Percentiles rank a stretch among this genome's conserved stretches.
Evolutionary conservation across 2,888 invertebrate genomes (phyloP).

Genomic region (Drosophila subsilvestris): DNA sequence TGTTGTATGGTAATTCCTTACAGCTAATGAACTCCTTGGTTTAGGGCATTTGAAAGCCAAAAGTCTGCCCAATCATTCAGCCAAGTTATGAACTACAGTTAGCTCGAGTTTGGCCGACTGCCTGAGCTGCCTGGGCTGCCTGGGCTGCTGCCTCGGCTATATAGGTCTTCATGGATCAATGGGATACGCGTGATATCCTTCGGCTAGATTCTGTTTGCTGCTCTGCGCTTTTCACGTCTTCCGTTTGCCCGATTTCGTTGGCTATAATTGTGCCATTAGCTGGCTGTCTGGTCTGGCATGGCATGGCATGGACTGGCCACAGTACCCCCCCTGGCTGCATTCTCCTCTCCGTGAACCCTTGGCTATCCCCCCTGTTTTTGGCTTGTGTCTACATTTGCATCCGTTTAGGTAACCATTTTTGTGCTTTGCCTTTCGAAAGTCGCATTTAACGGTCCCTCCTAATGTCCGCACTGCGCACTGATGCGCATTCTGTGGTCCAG

Average conservation of each 20-base stretch:
- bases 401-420: constrained; percentile 56
- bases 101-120: constrained; percentile 50
- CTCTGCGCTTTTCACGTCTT: constrained; percentile 73
- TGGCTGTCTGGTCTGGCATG: constrained; percentile 27
- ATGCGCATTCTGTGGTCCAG: constrained; percentile 59
- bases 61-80: constrained; percentile 72
- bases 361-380: constrained; percentile 28
- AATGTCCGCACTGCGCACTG: constrained; percentile 72
- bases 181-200: constrained; percentile 84
- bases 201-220: constrained; percentile 77
- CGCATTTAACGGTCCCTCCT: constrained; percentile 69
- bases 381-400: constrained; percentile 78
- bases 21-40: background rate
- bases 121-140: constrained; percentile 10
- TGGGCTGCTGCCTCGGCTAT: constrained; percentile 50
- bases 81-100: constrained; percentile 78
- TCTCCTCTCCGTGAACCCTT: background rate
- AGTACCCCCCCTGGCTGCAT: background rate
- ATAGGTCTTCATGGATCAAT: constrained; percentile 84
- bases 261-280: constrained; percentile 79
- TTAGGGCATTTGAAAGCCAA: constrained; percentile 27
- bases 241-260: constrained; percentile 73
- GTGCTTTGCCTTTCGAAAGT: constrained; percentile 59
- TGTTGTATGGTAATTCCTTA: background rate
- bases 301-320: constrained; percentile 10